Evolutionary conservation across 2,888 invertebrate genomes (phyloP).

Genomic region (Polymixis lichenea): DNA sequence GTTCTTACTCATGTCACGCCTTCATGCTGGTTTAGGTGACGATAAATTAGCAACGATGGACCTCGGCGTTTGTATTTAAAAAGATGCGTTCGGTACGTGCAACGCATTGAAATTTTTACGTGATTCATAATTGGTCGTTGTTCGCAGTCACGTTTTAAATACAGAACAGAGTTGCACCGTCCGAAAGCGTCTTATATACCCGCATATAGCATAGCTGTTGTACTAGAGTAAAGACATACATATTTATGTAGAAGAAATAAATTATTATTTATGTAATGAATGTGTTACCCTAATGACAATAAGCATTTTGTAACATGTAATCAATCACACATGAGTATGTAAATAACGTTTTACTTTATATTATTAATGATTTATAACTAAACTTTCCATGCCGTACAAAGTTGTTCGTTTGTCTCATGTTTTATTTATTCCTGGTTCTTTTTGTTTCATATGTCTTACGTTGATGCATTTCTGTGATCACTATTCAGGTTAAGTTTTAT

Average conservation of each 20-base stretch:
- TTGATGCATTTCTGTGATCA: conserved; percentile 89
- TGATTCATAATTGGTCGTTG: conserved; percentile 23
- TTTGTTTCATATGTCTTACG: conserved; percentile 77
- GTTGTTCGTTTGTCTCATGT: conserved; percentile 65
- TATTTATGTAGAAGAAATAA: conserved; percentile 63
- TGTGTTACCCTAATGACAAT: conserved; percentile 85
- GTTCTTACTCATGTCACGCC: conserved; percentile 58
- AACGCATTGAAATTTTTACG: conserved; percentile 12
- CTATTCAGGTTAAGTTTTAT: conserved; percentile 82
- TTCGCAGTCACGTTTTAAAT: conserved; percentile 18
- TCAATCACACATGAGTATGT: conserved; percentile 75
- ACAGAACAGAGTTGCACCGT: conserved; percentile 18
- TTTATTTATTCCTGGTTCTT: conserved; percentile 77
- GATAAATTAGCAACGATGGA: conserved; percentile 76
- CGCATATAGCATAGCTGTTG: conserved; percentile 65
- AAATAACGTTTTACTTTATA: conserved; percentile 71
- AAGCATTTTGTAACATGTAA: conserved; percentile 83
- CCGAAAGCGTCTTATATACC: conserved; percentile 34
- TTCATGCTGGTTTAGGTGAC: conserved; percentile 73
- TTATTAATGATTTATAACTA: conserved; percentile 47
- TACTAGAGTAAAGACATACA: conserved; percentile 60
- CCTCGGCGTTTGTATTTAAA: conserved; percentile 63
- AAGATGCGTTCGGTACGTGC: conserved; percentile 48
- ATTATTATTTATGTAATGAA: conserved; percentile 60
- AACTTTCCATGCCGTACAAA: conserved; percentile 78